A percentile compares a stretch with the other conserved stretches of the same genome.
Conservation (phyloP, 2,113 vertebrate genomes). For the Oryzias woworae region DNA sequence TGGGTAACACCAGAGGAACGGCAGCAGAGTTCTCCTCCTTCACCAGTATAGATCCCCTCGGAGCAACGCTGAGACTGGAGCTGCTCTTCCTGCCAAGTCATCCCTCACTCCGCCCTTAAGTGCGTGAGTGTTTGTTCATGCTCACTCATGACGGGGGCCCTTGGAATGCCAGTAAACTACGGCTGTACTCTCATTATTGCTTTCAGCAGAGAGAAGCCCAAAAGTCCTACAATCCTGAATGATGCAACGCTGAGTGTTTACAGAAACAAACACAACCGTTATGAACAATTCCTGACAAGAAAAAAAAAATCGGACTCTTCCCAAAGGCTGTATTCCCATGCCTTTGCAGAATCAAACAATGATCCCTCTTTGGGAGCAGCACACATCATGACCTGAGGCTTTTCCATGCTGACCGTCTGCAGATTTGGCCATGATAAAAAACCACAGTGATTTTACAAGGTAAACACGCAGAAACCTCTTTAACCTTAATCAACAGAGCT, state of each 20-base stretch:
- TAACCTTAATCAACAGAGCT: conserved; percentile 51
- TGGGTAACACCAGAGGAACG: conserved; percentile 48
- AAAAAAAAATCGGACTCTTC: conserved; percentile 52
- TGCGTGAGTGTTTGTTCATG: conserved; percentile 33
- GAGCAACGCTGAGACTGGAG: conserved; percentile 53
- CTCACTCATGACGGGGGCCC: conserved; percentile 40
- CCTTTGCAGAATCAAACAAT: conserved; percentile 50
- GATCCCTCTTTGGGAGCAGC: conserved; percentile 42
- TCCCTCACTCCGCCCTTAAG: conserved; percentile 40
- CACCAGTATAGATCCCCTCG: conserved; percentile 43
- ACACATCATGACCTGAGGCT: conserved; percentile 35
- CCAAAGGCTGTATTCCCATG: conserved; percentile 27
- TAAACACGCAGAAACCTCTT: conserved; percentile 54
- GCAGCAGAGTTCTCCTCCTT: conserved; percentile 45
- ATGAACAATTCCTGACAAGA: conserved; percentile 25
- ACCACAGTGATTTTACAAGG: conserved; percentile 50
- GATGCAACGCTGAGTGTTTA: conserved; percentile 50
- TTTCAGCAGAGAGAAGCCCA: conserved; percentile 43
- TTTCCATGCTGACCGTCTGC: conserved; percentile 32
- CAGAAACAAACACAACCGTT: conserved; percentile 24
- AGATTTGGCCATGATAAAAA: conserved; percentile 58
- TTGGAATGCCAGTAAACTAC: conserved; percentile 46
- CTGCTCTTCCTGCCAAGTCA: conserved; percentile 51
- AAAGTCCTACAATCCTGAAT: conserved; percentile 48
- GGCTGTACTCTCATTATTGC: conserved; percentile 51